A percentile compares a stretch with the other conserved stretches of the same genome.
Conservation (phyloP, 1,140 invertebrate species). For the Papilio glaucus region DNA sequence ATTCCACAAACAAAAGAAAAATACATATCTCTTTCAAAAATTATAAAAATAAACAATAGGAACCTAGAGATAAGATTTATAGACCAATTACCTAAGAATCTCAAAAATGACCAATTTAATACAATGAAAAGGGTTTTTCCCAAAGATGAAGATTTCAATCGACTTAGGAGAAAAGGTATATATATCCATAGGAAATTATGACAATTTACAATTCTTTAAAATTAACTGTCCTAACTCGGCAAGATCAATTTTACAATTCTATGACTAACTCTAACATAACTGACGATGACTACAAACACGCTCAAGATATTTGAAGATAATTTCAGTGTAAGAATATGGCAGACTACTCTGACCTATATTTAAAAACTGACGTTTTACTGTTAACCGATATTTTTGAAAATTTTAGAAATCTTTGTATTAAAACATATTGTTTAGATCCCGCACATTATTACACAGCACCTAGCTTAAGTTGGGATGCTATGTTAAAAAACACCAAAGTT, state of each 20-base stretch:
- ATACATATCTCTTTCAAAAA: conserved; percentile 55
- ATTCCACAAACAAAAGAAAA: conserved; percentile 52
- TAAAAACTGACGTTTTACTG: conserved; percentile 75
- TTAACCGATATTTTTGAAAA: conserved; percentile 73
- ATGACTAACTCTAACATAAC: conserved; percentile 55
- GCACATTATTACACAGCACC: conserved; percentile 65
- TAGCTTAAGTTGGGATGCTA: conserved; percentile 70
- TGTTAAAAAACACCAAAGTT: conserved; percentile 55
- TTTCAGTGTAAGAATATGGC: conserved; percentile 66
- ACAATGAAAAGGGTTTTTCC: conserved; percentile 37
- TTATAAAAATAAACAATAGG: conserved; percentile 33
- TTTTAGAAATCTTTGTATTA: conserved; percentile 49
- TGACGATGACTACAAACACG: conserved; percentile 68
- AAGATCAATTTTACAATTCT: conserved; percentile 66
- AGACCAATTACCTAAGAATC: conserved; percentile 45
- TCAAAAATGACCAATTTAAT: conserved; percentile 43
- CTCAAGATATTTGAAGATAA: conserved; percentile 63
- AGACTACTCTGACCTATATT: conserved; percentile 75
- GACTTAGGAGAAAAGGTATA: conserved; percentile 42
- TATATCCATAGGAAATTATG: conserved; percentile 60
- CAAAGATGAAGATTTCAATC: conserved; percentile 41
- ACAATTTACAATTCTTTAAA: conserved; percentile 53
- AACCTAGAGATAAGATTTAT: conserved; percentile 46
- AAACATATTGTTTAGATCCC: conserved; percentile 57
- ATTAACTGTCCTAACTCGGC: conserved; percentile 54